A percentile compares a stretch with the other conserved stretches of the same genome.
Conservation (phyloP, 2,888 invertebrate genomes). For the Spicauda simplicius region DNA sequence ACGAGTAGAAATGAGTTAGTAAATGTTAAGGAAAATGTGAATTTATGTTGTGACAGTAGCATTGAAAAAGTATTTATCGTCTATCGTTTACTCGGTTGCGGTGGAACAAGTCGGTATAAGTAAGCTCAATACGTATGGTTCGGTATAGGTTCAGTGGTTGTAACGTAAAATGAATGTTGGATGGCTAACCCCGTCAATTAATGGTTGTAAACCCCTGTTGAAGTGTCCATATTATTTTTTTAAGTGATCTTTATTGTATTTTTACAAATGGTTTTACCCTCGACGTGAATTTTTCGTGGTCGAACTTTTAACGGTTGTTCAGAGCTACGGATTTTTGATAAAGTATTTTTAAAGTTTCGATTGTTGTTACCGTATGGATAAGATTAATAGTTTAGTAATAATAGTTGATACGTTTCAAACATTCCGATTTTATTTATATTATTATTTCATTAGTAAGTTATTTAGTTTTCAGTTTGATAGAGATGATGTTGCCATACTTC, state of each 20-base stretch:
- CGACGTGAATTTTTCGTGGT: constrained; percentile 48
- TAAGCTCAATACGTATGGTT: constrained; percentile 63
- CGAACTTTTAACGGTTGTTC: constrained; percentile 51
- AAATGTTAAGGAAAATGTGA: not conserved
- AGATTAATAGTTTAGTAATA: constrained; percentile 55
- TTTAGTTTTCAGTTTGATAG: constrained; percentile 47
- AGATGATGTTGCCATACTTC: constrained; percentile 75
- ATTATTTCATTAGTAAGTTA: constrained; percentile 54
- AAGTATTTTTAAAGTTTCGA: constrained; percentile 73
- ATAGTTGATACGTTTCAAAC: constrained; percentile 60
- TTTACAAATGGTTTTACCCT: constrained; percentile 52
- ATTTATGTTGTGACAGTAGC: not conserved
- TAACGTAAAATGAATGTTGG: constrained; percentile 58
- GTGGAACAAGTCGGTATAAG: constrained; percentile 40
- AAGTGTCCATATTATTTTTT: constrained; percentile 78
- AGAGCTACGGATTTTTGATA: constrained; percentile 65
- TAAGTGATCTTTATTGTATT: constrained; percentile 60
- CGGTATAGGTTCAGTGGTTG: constrained; percentile 61
- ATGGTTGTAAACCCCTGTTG: constrained; percentile 59
- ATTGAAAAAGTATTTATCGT: constrained; percentile 2
- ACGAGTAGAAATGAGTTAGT: constrained; percentile 4
- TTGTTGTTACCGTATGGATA: constrained; percentile 75
- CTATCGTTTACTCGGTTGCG: constrained; percentile 6
- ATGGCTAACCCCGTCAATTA: constrained; percentile 78
- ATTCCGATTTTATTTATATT: constrained; percentile 69